phyloP scores from a whole-genome alignment of 2,888 invertebrate species.

The Frankliniella intonsa region DNA sequence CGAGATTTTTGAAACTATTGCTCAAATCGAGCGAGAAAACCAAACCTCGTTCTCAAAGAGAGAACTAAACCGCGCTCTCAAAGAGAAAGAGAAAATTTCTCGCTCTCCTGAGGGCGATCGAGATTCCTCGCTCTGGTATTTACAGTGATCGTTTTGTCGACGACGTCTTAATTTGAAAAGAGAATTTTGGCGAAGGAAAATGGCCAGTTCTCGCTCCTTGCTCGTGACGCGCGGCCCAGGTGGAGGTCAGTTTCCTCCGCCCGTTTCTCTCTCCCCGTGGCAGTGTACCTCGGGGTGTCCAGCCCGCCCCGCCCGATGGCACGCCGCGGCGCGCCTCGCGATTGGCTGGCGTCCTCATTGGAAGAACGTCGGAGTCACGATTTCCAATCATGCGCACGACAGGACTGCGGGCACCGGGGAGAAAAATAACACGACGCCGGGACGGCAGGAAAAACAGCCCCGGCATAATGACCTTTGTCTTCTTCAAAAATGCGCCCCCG shows the following conservation, averaged over 20 bases:
- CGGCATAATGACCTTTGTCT: slow-evolving; percentile 9
- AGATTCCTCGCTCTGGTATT: too few relatives aligned
- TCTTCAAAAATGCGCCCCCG: not conserved
- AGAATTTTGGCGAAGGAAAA: too few relatives aligned
- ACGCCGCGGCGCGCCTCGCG: not conserved
- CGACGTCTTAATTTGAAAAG: too few relatives aligned
- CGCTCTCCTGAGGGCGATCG: too few relatives aligned
- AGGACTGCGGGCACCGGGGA: not conserved
- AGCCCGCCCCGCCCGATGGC: not conserved
- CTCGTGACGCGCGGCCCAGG: too few relatives aligned
- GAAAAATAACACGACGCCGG: not conserved
- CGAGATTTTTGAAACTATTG: too few relatives aligned
- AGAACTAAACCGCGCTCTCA: too few relatives aligned
- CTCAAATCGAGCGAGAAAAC: too few relatives aligned
- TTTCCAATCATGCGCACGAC: slow-evolving; percentile 19
- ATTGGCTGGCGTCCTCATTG: not conserved
- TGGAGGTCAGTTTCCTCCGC: not conserved
- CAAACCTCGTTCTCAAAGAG: too few relatives aligned
- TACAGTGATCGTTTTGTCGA: too few relatives aligned
- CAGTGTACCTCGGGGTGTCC: not conserved
- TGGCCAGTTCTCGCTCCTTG: too few relatives aligned
- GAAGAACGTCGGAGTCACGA: slow-evolving; percentile 14
- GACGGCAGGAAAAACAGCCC: not conserved
- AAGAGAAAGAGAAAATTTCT: too few relatives aligned
- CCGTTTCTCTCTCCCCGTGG: not conserved